Percentiles rank a stretch among this genome's conserved stretches.
Conservation (phyloP, 1,140 invertebrate species). For the Lutraria rhynchaena region DNA sequence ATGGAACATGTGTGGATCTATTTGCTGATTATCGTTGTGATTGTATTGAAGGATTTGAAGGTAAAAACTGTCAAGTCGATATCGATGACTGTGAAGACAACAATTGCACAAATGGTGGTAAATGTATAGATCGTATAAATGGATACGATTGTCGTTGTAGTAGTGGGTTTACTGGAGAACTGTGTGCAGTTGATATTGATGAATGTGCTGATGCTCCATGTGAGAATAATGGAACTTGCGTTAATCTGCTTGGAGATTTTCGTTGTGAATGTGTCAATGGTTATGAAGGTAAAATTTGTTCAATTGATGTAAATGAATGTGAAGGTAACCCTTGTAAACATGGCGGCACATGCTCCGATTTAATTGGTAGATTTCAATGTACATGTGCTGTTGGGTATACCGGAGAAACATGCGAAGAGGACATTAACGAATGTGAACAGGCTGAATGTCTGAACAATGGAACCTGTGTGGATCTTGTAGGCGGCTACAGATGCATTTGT, state of each 20-base stretch:
- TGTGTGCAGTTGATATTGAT: slow-evolving; percentile 44
- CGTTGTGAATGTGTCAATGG: not conserved
- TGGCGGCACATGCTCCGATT: too few relatives aligned
- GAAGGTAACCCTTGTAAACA: too few relatives aligned
- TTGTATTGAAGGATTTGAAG: slow-evolving; percentile 60
- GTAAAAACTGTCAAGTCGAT: slow-evolving; percentile 37
- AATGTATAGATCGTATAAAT: slow-evolving; percentile 2
- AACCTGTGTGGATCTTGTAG: slow-evolving; percentile 62
- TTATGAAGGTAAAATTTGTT: slow-evolving; percentile 1
- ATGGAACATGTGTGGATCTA: slow-evolving; percentile 77
- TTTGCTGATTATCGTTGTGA: slow-evolving; percentile 71
- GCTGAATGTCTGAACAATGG: slow-evolving; percentile 63
- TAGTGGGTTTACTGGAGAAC: slow-evolving; percentile 73
- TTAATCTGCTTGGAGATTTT: slow-evolving; percentile 17
- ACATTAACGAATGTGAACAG: slow-evolving; percentile 66
- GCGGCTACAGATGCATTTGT: slow-evolving; percentile 76
- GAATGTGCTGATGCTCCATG: slow-evolving; percentile 86
- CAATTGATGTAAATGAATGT: too few relatives aligned
- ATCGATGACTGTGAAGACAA: slow-evolving; percentile 45
- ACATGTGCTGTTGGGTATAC: too few relatives aligned
- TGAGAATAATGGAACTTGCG: slow-evolving; percentile 76
- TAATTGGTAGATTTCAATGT: too few relatives aligned
- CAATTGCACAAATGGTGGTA: slow-evolving; percentile 1
- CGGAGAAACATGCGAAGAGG: not conserved
- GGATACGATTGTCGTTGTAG: slow-evolving; percentile 76